Evolutionary conservation across 1,140 invertebrate genomes (phyloP), one percentile per base, ranked within the genome.

Genomic region (Euura saliciscinereae): DNA sequence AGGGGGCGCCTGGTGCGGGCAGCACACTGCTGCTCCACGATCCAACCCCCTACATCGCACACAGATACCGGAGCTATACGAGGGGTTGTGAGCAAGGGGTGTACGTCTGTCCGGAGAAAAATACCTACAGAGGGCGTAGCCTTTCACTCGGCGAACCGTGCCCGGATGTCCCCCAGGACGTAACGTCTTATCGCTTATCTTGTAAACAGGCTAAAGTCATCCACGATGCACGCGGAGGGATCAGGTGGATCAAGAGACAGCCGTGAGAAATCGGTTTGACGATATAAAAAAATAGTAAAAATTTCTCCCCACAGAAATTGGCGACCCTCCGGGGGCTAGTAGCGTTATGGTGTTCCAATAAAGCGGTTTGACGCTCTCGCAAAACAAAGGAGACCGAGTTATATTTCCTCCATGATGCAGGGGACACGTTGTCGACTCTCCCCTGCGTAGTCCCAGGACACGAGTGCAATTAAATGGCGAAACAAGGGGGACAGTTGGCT

Each of bases 1-100:
- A 90, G 89, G 87, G 90, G 90, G 91, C 90, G 90, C 90, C 89
- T 90, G 88, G 90, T 90, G 90, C 89, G 90, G 89, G 86, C 87
- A 88, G 86, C 83, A 86, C 86, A 83, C 81, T 86, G 84, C 84
- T 84, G 83, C 81, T 85, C 74, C 79, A n/a, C n/a, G n/a, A n/a
- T 78, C 74, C 79, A 74, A 80, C 74, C 76, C 77, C 74, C 74
- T 72, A 59, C 46, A 44, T 11, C 42, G 6, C 45, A 44, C 0
- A 44, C 45, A 68, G 72, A 73, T 72, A 71, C 77, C 75, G 8
- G 51, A 59, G 4, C n/a, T 72, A 70, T 71, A 66, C 69, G 74
- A 73, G 77, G 73, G 71, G n/a, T 73, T 75, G 69, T 70, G 72
- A 71, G 66, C 74, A 74, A 72, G 74, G 74, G 73, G 74, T 76